A percentile compares a stretch with the other conserved stretches of the same genome.
phyloP scores from a whole-genome alignment of 2,797 vertebrate genomes.

The Bothrops alternatus region DNA sequence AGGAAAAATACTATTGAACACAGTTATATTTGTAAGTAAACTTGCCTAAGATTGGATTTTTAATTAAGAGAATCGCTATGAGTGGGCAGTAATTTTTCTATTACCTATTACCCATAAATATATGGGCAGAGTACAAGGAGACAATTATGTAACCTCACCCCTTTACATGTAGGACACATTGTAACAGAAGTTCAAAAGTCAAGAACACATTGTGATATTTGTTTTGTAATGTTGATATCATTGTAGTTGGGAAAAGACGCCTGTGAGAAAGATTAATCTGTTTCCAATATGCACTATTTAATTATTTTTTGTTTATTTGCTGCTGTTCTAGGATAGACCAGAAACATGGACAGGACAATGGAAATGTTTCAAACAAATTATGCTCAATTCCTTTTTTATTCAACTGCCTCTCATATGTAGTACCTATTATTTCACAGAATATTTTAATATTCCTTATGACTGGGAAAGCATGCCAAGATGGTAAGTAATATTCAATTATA shows the following conservation, averaged over 20 bases:
- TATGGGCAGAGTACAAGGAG: no score
- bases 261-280: not conserved
- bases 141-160: not conserved
- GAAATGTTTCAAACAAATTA: constrained; percentile 90
- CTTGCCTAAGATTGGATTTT: not conserved
- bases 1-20: not conserved
- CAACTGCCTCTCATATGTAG: constrained; percentile 94
- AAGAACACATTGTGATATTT: not conserved
- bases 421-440: constrained; percentile 94
- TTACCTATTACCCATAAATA: not conserved
- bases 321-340: constrained; percentile 82
- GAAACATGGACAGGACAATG: constrained; percentile 94
- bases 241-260: no score
- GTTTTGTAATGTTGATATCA: not conserved
- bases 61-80: not conserved
- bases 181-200: not conserved
- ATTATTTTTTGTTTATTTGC: not conserved
- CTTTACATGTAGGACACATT: not conserved
- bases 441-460: constrained; percentile 88
- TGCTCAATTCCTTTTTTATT: constrained; percentile 95
- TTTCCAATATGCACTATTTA: not conserved
- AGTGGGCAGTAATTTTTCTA: not conserved
- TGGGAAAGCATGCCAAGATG: constrained; percentile 96
- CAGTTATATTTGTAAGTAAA: not conserved
- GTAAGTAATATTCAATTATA: constrained; percentile 67